Percentiles rank a stretch among this genome's conserved stretches.
Evolutionary conservation across 2,888 invertebrate species (phyloP).

Genomic region (Microctonus brassicae): DNA sequence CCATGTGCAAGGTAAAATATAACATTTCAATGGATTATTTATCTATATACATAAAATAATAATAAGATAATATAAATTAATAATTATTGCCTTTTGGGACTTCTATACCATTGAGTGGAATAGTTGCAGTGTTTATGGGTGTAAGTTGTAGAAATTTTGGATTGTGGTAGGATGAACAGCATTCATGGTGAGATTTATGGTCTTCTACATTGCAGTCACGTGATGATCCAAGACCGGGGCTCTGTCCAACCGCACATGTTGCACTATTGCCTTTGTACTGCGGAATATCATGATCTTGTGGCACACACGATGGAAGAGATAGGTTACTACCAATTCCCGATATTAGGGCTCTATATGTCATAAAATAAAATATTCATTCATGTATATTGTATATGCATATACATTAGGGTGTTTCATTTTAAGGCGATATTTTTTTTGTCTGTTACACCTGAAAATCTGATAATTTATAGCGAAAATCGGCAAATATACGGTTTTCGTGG

Average conservation of each 20-base stretch:
- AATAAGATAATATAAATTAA: neutral
- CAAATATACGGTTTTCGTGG: no score
- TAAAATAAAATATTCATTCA: no score
- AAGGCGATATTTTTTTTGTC: no score
- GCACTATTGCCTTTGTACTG: conserved; percentile 35
- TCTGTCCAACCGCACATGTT: conserved; percentile 37
- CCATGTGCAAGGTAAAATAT: no score
- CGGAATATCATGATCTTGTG: conserved; percentile 56
- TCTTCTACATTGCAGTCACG: conserved; percentile 31
- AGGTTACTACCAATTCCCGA: conserved; percentile 63
- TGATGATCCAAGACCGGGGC: conserved; percentile 26
- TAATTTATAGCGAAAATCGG: no score
- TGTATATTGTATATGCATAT: no score
- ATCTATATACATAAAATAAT: no score
- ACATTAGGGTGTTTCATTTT: no score
- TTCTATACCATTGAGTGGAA: conserved; percentile 54
- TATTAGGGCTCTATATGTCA: conserved; percentile 55
- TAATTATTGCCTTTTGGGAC: conserved; percentile 45
- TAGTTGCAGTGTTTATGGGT: conserved; percentile 54
- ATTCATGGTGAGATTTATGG: conserved; percentile 38
- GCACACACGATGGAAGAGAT: conserved; percentile 62
- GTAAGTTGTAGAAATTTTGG: conserved; percentile 58
- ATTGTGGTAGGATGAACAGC: conserved; percentile 29
- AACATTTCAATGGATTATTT: no score
- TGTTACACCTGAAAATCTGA: no score